Evolutionary conservation across 2,888 invertebrate genomes (phyloP).

Genomic region (Acanthopleura granulata): DNA sequence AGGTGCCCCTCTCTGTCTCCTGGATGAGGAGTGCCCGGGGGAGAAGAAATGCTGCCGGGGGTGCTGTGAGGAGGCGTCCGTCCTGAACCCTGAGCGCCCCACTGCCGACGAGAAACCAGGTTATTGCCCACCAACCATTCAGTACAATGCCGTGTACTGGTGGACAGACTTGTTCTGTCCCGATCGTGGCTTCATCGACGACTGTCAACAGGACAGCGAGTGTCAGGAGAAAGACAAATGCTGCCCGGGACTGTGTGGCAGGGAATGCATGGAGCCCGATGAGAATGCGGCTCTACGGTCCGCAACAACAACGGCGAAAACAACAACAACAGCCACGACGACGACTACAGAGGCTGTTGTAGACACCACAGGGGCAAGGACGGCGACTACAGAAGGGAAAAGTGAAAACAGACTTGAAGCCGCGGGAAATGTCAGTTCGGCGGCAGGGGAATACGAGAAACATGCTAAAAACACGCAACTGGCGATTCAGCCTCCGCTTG

Average conservation of each 20-base stretch:
- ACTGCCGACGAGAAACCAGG: not conserved
- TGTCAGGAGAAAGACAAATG: not conserved
- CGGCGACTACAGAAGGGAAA: no score
- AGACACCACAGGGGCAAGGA: no score
- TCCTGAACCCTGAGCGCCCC: not conserved
- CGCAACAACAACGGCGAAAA: not conserved
- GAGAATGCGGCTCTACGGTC: not conserved
- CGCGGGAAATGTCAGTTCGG: no score
- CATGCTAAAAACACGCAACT: no score
- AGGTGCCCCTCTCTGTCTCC: not conserved
- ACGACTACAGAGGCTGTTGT: not conserved
- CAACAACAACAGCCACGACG: not conserved
- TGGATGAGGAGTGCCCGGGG: not conserved
- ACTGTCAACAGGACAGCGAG: not conserved
- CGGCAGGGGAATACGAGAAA: no score
- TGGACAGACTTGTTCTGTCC: constrained; percentile 4
- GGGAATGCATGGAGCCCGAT: not conserved
- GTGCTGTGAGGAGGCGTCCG: not conserved
- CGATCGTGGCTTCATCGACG: not conserved
- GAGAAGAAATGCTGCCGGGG: not conserved
- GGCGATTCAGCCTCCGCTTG: no score
- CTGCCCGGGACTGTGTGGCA: not conserved
- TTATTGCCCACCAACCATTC: not conserved
- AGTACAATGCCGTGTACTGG: not conserved
- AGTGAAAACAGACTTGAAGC: no score